phyloP scores from a whole-genome alignment of 2,888 invertebrate species.

The Rhynchonema sp. region DNA sequence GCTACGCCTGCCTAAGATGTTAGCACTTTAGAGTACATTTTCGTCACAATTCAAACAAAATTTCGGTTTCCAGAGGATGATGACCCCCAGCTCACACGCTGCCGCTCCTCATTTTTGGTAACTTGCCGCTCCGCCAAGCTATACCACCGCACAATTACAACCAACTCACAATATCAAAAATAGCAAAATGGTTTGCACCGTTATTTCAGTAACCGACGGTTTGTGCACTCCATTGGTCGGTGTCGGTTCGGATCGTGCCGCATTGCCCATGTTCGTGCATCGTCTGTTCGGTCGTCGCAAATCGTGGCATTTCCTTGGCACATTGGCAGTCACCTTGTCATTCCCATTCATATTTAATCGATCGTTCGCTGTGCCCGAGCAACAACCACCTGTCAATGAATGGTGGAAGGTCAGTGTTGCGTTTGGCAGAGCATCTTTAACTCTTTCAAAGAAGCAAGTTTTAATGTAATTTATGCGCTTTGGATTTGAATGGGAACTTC shows the following conservation, averaged over 20 bases:
- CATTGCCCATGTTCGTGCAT: slow-evolving; percentile 38
- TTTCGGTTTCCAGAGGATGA: no score
- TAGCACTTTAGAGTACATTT: no score
- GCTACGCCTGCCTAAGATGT: no score
- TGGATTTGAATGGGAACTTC: neutral
- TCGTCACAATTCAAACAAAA: no score
- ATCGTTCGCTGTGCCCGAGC: slow-evolving; percentile 10
- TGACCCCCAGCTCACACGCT: no score
- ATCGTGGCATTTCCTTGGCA: slow-evolving; percentile 58
- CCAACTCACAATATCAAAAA: no score
- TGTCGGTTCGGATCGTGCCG: slow-evolving; percentile 49
- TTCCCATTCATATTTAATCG: slow-evolving; percentile 63
- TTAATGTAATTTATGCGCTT: neutral
- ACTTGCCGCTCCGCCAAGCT: no score
- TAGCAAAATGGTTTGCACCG: neutral
- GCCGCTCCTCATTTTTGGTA: no score
- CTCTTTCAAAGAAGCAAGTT: neutral
- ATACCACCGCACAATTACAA: no score
- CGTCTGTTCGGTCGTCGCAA: slow-evolving; percentile 62
- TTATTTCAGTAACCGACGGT: slow-evolving; percentile 49
- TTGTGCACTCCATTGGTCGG: slow-evolving; percentile 71
- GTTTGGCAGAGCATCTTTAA: neutral
- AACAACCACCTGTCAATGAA: slow-evolving; percentile 8
- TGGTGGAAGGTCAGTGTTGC: slow-evolving; percentile 36
- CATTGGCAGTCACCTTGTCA: slow-evolving; percentile 47